These are phyloP conservation scores for Colletes latitarsis DNA, from an alignment of 1,140 invertebrate genomes.

Conservation along the genomic window DNA sequence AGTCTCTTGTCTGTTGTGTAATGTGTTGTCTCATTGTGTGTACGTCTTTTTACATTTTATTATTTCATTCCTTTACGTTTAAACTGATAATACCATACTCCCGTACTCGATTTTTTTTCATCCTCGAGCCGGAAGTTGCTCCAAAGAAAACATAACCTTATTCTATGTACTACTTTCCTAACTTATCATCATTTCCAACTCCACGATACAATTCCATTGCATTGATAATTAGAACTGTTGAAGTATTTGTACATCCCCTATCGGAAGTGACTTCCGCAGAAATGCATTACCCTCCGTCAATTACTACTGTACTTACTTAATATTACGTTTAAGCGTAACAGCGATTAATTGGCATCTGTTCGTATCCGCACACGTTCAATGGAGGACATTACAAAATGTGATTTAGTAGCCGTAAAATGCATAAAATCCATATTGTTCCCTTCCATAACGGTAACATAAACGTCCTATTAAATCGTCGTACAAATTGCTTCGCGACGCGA, in stretches of 20 bases:
- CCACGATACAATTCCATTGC: background rate
- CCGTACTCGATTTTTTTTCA: background rate
- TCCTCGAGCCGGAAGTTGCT: background rate
- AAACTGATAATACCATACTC: no score
- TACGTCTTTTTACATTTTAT: constrained; percentile 41
- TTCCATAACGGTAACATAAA: background rate
- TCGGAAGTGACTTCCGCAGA: background rate
- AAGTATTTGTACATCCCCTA: background rate
- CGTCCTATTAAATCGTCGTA: background rate
- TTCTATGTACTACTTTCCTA: background rate
- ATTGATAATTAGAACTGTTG: background rate
- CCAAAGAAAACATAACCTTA: no score
- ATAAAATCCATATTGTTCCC: background rate
- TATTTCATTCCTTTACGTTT: background rate
- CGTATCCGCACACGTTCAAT: background rate
- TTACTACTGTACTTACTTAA: background rate
- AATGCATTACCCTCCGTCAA: background rate
- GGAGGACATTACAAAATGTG: background rate
- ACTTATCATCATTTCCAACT: background rate
- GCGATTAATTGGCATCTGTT: no score
- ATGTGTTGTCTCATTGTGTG: constrained; percentile 56
- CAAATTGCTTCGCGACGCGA: background rate
- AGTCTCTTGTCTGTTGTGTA: constrained; percentile 71
- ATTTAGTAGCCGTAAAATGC: background rate
- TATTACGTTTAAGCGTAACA: background rate